These are phyloP conservation scores for Oscheius onirici DNA, from an alignment of 2,888 invertebrate species.

Conservation along the genomic window DNA sequence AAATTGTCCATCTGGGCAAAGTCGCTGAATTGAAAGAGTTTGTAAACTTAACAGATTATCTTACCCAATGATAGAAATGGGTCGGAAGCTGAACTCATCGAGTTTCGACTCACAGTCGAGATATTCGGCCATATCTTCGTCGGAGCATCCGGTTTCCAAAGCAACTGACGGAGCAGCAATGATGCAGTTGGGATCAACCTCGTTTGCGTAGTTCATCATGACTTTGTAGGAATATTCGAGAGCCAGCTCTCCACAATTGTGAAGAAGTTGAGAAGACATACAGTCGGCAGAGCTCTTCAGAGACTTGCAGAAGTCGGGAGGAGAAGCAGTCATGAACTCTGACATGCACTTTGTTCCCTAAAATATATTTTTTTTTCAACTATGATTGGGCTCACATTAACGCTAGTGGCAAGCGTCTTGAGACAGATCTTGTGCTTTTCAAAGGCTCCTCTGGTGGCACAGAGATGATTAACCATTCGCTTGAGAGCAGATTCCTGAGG, in stretches of 20 bases:
- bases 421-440: slow-evolving; percentile 54
- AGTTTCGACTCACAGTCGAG: slow-evolving; percentile 63
- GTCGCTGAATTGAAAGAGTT: slow-evolving; percentile 38
- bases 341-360: slow-evolving; percentile 41
- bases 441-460: slow-evolving; percentile 43
- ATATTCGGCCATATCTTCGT: slow-evolving; percentile 59
- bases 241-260: slow-evolving; percentile 36
- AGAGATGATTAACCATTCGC: slow-evolving; percentile 38
- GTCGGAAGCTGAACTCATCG: slow-evolving; percentile 63
- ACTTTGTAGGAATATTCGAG: slow-evolving; percentile 36
- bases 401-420: slow-evolving; percentile 34
- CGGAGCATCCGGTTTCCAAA: slow-evolving; percentile 57
- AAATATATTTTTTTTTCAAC: background rate
- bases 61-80: slow-evolving; percentile 62
- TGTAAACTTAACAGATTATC: background rate
- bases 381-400: slow-evolving; percentile 27
- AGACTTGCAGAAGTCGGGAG: slow-evolving; percentile 28
- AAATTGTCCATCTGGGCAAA: slow-evolving; percentile 60
- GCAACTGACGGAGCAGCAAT: slow-evolving; percentile 37
- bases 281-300: slow-evolving; percentile 35
- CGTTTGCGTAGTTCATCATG: slow-evolving; percentile 38
- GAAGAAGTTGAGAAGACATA: slow-evolving; percentile 34
- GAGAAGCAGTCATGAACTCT: slow-evolving; percentile 36
- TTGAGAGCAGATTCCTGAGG: slow-evolving; percentile 39
- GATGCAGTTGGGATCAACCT: slow-evolving; percentile 33